These are phyloP conservation scores for Drosophila rellima DNA, from an alignment of 2,888 invertebrate genomes.

Conservation along the genomic window DNA sequence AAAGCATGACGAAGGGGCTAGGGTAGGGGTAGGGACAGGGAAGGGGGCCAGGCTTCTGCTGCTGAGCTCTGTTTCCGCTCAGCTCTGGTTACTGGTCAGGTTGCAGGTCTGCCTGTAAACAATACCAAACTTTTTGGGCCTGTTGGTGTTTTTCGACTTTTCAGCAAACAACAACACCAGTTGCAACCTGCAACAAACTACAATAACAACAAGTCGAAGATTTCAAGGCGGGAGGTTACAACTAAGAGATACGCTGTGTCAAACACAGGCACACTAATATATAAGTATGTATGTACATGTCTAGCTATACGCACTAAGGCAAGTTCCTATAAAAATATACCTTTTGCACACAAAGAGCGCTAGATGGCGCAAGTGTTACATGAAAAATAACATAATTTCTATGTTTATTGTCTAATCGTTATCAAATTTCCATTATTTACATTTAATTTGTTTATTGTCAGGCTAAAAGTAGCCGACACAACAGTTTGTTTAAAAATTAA, in stretches of 20 bases:
- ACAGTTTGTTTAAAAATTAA: no score
- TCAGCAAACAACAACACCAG: conserved; percentile 24
- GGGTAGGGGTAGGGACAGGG: neutral
- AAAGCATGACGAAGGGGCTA: neutral
- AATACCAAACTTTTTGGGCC: conserved; percentile 50
- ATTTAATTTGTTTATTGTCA: no score
- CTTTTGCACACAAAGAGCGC: no score
- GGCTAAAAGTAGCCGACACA: no score
- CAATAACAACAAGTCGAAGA: conserved; percentile 12
- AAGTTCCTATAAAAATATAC: no score
- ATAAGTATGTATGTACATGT: no score
- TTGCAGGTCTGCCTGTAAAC: conserved; percentile 41
- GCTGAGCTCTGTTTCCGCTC: conserved; percentile 39
- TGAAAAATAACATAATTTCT: no score
- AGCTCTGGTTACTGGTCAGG: conserved; percentile 32
- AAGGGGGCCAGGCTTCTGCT: conserved; percentile 15
- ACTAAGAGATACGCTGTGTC: neutral
- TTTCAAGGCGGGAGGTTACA: neutral
- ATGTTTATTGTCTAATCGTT: no score
- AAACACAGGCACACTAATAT: conserved; percentile 1
- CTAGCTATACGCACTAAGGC: no score
- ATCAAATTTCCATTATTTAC: no score
- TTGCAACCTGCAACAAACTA: conserved; percentile 19
- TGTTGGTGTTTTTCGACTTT: conserved; percentile 41
- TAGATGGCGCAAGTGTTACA: no score